Evolutionary conservation across 2,113 vertebrate species (phyloP).

Genomic region (Tapirus terrestris): DNA sequence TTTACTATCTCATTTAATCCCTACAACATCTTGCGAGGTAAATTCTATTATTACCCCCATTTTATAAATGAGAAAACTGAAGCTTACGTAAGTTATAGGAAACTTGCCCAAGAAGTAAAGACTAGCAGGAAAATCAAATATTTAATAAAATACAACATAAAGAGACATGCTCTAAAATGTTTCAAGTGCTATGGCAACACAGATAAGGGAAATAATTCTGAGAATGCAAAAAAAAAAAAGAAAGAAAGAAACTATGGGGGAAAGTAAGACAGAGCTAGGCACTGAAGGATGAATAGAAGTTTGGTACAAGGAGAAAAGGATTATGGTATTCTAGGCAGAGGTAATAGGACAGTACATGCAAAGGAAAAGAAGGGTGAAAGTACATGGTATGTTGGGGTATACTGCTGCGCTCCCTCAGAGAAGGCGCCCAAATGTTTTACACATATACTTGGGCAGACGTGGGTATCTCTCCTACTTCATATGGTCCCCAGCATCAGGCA

Average conservation of each 20-base stretch:
- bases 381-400: not conserved
- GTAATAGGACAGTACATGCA: not conserved
- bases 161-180: not conserved
- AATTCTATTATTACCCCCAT: not conserved
- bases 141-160: constrained; percentile 24
- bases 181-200: not conserved
- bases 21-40: not conserved
- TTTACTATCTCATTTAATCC: not conserved
- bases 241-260: not conserved
- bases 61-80: constrained; percentile 29
- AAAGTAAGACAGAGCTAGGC: not conserved
- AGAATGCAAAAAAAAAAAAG: not conserved
- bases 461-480: not conserved
- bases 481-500: not conserved
- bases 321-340: not conserved
- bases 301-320: not conserved
- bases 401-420: not conserved
- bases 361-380: not conserved
- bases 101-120: not conserved
- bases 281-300: not conserved
- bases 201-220: not conserved
- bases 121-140: constrained; percentile 37
- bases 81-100: constrained; percentile 42
- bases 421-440: not conserved
- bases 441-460: not conserved